phyloP scores from a whole-genome alignment of 2,113 vertebrate species.

The Psittacara wagleri region DNA sequence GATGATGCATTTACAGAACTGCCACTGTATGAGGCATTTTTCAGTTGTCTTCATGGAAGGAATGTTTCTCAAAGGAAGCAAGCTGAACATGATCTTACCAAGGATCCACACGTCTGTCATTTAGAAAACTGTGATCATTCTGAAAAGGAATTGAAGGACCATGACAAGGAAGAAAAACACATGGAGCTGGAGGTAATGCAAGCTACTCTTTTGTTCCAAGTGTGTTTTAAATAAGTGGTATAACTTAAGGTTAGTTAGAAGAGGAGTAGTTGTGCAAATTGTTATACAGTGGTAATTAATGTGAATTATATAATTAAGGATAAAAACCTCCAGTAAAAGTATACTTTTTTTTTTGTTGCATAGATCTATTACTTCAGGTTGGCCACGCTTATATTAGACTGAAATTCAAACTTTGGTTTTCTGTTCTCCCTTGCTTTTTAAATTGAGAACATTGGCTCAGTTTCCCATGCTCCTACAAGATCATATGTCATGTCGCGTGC shows the following conservation, averaged over 20 bases:
- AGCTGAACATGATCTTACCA: constrained; percentile 29
- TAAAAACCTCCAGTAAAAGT: neutral
- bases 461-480: neutral
- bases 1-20: constrained; percentile 69
- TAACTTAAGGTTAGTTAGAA: neutral
- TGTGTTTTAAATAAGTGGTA: neutral
- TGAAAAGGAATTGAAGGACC: constrained; percentile 24
- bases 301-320: neutral
- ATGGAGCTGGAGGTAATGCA: constrained; percentile 71
- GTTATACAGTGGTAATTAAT: neutral
- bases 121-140: neutral
- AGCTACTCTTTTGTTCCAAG: neutral
- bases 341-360: neutral
- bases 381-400: neutral
- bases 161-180: constrained; percentile 62
- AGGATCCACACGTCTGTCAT: neutral
- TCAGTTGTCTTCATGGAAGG: constrained; percentile 22
- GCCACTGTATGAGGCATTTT: constrained; percentile 25
- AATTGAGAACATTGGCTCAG: neutral
- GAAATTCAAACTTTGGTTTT: neutral
- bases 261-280: neutral
- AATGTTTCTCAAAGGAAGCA: constrained; percentile 42
- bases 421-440: neutral
- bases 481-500: accelerated
- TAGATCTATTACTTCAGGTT: neutral